A percentile compares a stretch with the other conserved stretches of the same genome.
Conservation (phyloP, 2,888 invertebrate species). For the Liposcelis brunnea region DNA sequence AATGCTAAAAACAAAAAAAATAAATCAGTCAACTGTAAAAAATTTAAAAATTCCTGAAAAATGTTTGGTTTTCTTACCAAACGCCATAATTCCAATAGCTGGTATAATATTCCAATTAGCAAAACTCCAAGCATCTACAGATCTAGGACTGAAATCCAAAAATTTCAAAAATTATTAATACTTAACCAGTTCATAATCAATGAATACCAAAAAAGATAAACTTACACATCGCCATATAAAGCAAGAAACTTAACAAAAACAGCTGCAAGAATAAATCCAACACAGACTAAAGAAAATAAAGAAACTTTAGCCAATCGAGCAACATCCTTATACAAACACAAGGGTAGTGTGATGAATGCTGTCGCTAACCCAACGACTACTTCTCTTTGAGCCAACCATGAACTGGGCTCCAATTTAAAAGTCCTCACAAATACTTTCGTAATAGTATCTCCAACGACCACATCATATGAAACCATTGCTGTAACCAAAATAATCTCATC, state of each 20-base stretch:
- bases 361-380: slow-evolving; percentile 55
- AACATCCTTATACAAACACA: slow-evolving; percentile 63
- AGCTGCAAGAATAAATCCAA: slow-evolving; percentile 51
- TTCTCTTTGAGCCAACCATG: slow-evolving; percentile 42
- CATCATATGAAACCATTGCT: slow-evolving; percentile 81
- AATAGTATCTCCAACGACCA: slow-evolving; percentile 70
- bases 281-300: slow-evolving; percentile 48
- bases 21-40: neutral
- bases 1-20: slow-evolving; percentile 39
- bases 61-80: slow-evolving; percentile 37
- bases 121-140: slow-evolving; percentile 50
- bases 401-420: slow-evolving; percentile 35
- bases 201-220: slow-evolving; percentile 17
- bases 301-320: slow-evolving; percentile 50
- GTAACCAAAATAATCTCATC: too few species aligned
- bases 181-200: slow-evolving; percentile 7
- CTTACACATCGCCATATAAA: slow-evolving; percentile 45
- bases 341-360: slow-evolving; percentile 53
- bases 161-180: neutral
- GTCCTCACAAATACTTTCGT: slow-evolving; percentile 64
- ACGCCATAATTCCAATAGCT: slow-evolving; percentile 69
- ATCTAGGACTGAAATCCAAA: slow-evolving; percentile 30
- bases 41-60: slow-evolving; percentile 3
- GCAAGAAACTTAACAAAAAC: slow-evolving; percentile 42
- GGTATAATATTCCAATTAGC: slow-evolving; percentile 53